phyloP scores from a whole-genome alignment of 2,888 invertebrate species.

The Caenorhabditis sp. region DNA sequence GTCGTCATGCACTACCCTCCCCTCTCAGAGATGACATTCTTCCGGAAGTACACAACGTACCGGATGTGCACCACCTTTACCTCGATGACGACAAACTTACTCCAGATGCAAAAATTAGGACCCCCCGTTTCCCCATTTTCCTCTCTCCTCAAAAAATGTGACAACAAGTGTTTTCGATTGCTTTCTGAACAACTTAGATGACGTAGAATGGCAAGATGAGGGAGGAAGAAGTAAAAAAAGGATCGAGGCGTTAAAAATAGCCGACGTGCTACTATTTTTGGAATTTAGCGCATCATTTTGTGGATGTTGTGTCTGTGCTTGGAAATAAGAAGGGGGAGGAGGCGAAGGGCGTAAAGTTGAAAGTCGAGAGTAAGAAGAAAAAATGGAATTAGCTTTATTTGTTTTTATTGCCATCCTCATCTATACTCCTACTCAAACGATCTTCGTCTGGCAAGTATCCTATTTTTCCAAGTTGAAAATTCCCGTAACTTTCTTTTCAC shows the following conservation, averaged over 20 bases:
- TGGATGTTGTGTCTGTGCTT: constrained; percentile 21
- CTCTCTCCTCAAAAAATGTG: constrained; percentile 13
- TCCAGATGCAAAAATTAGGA: constrained; percentile 24
- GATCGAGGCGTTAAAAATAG: constrained; percentile 47
- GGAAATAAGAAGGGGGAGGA: too few species aligned
- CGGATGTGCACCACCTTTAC: constrained; percentile 37
- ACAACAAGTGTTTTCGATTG: constrained; percentile 47
- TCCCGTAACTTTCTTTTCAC: too few species aligned
- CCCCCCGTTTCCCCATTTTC: not conserved
- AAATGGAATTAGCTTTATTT: constrained; percentile 16
- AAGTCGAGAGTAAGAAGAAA: not conserved
- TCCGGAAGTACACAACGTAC: constrained; percentile 55
- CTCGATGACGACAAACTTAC: constrained; percentile 8
- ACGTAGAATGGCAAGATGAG: constrained; percentile 24
- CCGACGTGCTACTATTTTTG: constrained; percentile 43
- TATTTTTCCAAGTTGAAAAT: too few species aligned
- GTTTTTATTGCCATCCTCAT: not conserved
- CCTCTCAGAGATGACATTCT: constrained; percentile 39
- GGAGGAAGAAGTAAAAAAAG: not conserved
- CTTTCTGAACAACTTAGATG: constrained; percentile 49
- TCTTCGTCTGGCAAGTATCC: not conserved
- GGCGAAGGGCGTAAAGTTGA: not conserved
- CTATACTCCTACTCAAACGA: not conserved
- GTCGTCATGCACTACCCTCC: constrained; percentile 31
- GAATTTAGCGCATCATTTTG: constrained; percentile 47